A percentile compares a stretch with the other conserved stretches of the same genome.
These are phyloP conservation scores for Eolophus roseicapilla DNA, from an alignment of 2,113 vertebrate genomes.

Conservation along the genomic window DNA sequence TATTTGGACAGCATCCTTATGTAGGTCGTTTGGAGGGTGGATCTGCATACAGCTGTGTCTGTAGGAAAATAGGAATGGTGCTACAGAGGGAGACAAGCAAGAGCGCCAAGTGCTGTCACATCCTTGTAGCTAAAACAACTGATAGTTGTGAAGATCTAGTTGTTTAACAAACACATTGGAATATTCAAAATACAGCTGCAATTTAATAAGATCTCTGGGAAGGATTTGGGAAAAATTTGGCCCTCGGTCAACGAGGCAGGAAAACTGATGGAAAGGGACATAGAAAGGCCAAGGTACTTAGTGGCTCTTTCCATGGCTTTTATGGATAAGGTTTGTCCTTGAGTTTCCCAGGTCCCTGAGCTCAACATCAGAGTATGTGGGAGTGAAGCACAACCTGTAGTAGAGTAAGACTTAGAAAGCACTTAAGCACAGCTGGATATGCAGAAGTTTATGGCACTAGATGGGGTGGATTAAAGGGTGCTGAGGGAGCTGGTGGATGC, in stretches of 20 bases:
- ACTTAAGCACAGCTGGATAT: background rate
- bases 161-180: background rate
- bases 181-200: background rate
- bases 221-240: background rate
- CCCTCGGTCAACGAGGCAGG: fast-evolving
- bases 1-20: background rate
- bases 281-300: background rate
- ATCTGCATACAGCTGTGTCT: background rate
- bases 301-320: background rate
- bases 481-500: background rate
- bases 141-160: background rate
- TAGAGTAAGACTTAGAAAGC: background rate
- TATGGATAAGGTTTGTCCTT: background rate
- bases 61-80: background rate
- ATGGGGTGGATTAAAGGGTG: background rate
- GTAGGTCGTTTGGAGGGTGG: background rate
- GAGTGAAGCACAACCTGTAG: background rate
- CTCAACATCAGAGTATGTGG: background rate
- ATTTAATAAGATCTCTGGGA: background rate
- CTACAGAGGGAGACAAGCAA: background rate
- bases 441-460: background rate
- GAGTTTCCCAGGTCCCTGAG: background rate
- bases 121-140: background rate
- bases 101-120: background rate
- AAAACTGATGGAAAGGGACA: background rate